Base-by-base conservation (phyloP, 2,797 vertebrate genomes). In the Danio aesculapii region DNA sequence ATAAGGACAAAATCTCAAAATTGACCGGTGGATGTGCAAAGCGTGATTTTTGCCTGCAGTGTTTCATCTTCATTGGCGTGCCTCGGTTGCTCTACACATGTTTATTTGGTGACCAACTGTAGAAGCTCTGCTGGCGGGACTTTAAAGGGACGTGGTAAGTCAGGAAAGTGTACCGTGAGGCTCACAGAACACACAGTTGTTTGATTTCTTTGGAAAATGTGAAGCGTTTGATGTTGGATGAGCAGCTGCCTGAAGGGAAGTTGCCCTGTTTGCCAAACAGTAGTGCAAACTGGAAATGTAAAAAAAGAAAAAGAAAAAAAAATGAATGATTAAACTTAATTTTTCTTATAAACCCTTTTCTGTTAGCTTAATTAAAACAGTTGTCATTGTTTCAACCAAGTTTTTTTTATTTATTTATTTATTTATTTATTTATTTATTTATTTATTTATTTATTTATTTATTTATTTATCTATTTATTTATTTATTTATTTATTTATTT, bases 81-180 rank as follows among this genome's bases (percentile, higher is more conserved):
- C 76, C 62, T 57, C 17, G 17, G 50, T 59, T 61, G 58, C 84
- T 71, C 84, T 81, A 79, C 39, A 1, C 71, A 64, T 81, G 83
- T 83, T 73, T 58, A 14, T 76, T 85, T 88, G 89, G 83, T 74
- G 43, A 77, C 63, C 30, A 49, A 55, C 63, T 43, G 10, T 58
- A n/a, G 10, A 75, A 52, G 39, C 59, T 58, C 41, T 75, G 58
- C 74, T 68, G 44, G 64, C 7, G 43, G 63, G 44, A 21, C 89
- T 90, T 94, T 88, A 92, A 93, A 93, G 86, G 17, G 78, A 72
- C 17, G 83, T 64, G 68, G 83, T 86, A 41, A 81, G 62, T 72
- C 39, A 53, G 19, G 69, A 55, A 21, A 41, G 19, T 39, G 63
- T 57, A 19, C 62, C 52, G 85, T 87, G 84, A 63, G 62, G 66